phyloP scores from a whole-genome alignment of 2,113 vertebrate species.

The Macroglossus sobrinus region DNA sequence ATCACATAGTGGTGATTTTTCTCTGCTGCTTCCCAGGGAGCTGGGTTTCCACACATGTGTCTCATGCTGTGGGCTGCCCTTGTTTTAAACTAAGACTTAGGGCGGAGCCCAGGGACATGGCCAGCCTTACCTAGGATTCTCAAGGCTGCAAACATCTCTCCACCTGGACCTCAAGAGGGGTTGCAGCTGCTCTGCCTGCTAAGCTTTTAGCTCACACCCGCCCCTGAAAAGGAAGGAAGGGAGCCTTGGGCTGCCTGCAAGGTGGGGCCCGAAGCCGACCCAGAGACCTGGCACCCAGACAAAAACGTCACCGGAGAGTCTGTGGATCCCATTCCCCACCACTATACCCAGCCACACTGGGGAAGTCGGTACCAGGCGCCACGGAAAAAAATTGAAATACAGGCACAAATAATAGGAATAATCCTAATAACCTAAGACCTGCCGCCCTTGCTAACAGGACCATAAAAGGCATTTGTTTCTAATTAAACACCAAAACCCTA shows the following conservation, averaged over 20 bases:
- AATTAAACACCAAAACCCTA: slow-evolving; percentile 77
- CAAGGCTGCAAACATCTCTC: not conserved
- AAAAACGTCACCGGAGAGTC: not conserved
- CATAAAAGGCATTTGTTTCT: slow-evolving; percentile 68
- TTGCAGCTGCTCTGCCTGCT: not conserved
- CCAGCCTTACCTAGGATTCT: not conserved
- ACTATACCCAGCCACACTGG: not conserved
- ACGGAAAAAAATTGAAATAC: not conserved
- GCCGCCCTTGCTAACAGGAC: slow-evolving; percentile 43
- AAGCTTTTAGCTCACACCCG: not conserved
- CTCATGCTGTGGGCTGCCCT: not conserved
- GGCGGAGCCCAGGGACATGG: not conserved
- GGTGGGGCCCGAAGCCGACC: not conserved
- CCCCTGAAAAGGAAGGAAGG: not conserved
- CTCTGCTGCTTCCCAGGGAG: not conserved
- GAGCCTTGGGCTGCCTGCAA: not conserved
- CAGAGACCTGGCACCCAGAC: not conserved
- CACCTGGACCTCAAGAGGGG: not conserved
- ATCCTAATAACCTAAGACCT: slow-evolving; percentile 61
- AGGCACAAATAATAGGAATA: slow-evolving; percentile 37
- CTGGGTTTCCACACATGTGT: not conserved
- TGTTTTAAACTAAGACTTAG: not conserved
- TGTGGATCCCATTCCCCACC: not conserved
- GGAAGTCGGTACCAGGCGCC: not conserved
- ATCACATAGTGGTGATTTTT: not conserved